Evolutionary conservation across 2,113 vertebrate species (phyloP).

Genomic region (Cathartes aura): DNA sequence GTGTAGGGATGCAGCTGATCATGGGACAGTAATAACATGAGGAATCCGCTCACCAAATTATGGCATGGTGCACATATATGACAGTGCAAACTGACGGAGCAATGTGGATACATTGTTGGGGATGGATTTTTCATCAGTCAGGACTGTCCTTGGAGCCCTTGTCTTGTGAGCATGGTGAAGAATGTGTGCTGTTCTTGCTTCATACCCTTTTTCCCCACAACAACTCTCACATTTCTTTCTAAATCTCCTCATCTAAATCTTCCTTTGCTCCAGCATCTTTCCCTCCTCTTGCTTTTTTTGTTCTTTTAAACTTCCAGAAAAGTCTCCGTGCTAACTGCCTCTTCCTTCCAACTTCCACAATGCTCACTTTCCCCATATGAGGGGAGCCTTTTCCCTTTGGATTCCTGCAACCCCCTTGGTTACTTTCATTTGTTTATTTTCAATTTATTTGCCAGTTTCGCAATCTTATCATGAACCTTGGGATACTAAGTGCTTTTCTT

Average conservation of each 20-base stretch:
- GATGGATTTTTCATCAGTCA: neutral
- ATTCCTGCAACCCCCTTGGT: neutral
- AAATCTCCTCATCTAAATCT: neutral
- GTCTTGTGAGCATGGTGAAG: neutral
- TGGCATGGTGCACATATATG: neutral
- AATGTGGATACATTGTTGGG: neutral
- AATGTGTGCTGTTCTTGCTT: neutral
- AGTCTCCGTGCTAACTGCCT: neutral
- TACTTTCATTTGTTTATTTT: neutral
- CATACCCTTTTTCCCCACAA: neutral
- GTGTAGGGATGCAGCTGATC: neutral
- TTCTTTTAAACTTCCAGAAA: neutral
- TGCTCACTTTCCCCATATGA: neutral
- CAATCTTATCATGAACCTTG: neutral
- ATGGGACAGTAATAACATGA: neutral
- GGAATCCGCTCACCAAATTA: neutral
- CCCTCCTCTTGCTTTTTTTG: neutral
- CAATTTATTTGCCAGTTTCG: neutral
- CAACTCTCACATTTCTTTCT: neutral
- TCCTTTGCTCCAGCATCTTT: neutral
- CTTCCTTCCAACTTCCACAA: neutral
- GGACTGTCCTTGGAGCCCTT: neutral
- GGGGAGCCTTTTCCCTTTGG: neutral
- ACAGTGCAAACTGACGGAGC: neutral
- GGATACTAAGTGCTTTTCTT: neutral